Evolutionary conservation across 2,888 invertebrate species (phyloP).

Genomic region (Odontothrips loti): DNA sequence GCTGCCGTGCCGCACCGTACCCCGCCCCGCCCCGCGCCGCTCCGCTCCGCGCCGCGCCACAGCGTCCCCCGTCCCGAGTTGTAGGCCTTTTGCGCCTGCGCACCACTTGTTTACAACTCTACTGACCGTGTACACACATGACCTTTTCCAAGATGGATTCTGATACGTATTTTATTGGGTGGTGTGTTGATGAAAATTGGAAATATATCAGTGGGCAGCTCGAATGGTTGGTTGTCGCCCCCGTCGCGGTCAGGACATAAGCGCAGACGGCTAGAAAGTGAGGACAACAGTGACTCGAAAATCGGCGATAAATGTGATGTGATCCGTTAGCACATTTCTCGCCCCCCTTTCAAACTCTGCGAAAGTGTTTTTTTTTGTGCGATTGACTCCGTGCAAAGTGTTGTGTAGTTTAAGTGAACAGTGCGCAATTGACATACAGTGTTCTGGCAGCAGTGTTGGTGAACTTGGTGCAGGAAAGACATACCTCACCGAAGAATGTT

Average conservation of each 20-base stretch:
- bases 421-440: not conserved
- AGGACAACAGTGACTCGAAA: not conserved
- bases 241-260: not conserved
- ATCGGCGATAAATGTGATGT: constrained; percentile 15
- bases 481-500: constrained; percentile 20
- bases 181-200: constrained; percentile 37
- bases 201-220: constrained; percentile 28
- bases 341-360: not conserved
- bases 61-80: constrained; percentile 34
- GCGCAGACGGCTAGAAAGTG: not conserved
- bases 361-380: not conserved
- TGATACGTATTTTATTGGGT: constrained; percentile 39
- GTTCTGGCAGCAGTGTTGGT: constrained; percentile 1
- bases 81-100: constrained; percentile 47
- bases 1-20: not conserved
- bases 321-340: constrained; percentile 22
- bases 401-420: not conserved
- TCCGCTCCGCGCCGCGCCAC: constrained; percentile 30
- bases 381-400: not conserved
- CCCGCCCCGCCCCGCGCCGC: not conserved
- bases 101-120: constrained; percentile 51
- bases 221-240: not conserved
- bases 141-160: constrained; percentile 45
- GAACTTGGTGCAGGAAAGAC: constrained; percentile 4
- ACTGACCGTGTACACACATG: constrained; percentile 42